phyloP scores from a whole-genome alignment of 2,797 vertebrate genomes.

The Sparus aurata region DNA sequence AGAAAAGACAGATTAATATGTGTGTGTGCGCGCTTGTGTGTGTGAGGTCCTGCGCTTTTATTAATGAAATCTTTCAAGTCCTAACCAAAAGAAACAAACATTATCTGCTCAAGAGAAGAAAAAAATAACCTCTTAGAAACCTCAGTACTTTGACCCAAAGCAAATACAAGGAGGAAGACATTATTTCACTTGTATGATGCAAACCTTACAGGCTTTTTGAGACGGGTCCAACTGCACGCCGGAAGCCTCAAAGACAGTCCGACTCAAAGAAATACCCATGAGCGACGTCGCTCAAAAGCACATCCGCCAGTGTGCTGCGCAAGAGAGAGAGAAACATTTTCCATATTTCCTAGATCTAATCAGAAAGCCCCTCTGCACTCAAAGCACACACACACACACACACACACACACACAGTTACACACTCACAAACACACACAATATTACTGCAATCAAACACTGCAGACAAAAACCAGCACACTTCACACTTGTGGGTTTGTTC shows the following conservation, averaged over 20 bases:
- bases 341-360: not conserved
- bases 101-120: not conserved
- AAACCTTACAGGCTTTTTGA: constrained; percentile 4
- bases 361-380: not conserved
- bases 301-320: not conserved
- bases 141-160: not conserved
- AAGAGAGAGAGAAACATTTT: not conserved
- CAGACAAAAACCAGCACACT: not conserved
- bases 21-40: constrained; percentile 32
- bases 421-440: not conserved
- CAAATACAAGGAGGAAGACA: not conserved
- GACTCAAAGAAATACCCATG: constrained; percentile 11
- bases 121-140: not conserved
- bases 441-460: not conserved
- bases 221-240: not conserved
- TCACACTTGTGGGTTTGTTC: not conserved
- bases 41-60: constrained; percentile 29
- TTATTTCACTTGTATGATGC: constrained; percentile 2
- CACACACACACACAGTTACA: too few relatives aligned
- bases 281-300: not conserved
- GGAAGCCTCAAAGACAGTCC: constrained; percentile 12
- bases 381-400: not conserved
- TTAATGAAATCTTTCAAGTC: not conserved
- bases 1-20: constrained; percentile 34
- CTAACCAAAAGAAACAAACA: not conserved